A percentile compares a stretch with the other conserved stretches of the same genome.
These are phyloP conservation scores for Anadara kagoshimensis DNA, from an alignment of 1,140 invertebrate genomes.

Conservation along the genomic window DNA sequence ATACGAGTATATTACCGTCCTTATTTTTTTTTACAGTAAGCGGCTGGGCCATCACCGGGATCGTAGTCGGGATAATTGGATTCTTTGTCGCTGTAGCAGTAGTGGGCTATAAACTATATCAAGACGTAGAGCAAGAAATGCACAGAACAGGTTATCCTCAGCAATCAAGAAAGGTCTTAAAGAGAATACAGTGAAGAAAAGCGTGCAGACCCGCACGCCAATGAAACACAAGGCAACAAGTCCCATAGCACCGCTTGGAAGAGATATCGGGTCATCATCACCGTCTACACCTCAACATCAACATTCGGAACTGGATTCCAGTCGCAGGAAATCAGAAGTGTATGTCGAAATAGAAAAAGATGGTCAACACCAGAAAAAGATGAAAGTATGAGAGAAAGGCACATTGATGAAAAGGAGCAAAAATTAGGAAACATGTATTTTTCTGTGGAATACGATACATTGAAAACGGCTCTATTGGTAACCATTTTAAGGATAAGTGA, in stretches of 20 bases:
- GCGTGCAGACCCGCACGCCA: constrained; percentile 43
- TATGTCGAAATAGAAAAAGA: constrained; percentile 75
- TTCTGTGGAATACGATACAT: constrained; percentile 83
- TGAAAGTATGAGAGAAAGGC: constrained; percentile 44
- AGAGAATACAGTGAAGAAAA: constrained; percentile 60
- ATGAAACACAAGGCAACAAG: constrained; percentile 68
- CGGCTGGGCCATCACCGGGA: constrained; percentile 51
- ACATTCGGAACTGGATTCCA: constrained; percentile 46
- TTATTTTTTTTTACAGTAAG: constrained; percentile 58
- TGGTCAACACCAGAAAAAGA: constrained; percentile 61
- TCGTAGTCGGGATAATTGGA: constrained; percentile 58
- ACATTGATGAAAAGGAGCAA: constrained; percentile 56
- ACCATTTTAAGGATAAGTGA: constrained; percentile 84
- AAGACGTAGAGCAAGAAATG: constrained; percentile 60
- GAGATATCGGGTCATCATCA: constrained; percentile 41
- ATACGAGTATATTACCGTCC: too few relatives aligned
- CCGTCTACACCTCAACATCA: constrained; percentile 48
- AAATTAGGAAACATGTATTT: constrained; percentile 88
- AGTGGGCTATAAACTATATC: constrained; percentile 67
- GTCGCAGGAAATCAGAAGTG: constrained; percentile 43
- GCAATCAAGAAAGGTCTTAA: constrained; percentile 71
- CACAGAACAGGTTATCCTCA: constrained; percentile 67
- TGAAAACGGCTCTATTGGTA: constrained; percentile 92
- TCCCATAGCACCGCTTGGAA: constrained; percentile 44
- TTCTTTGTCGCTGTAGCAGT: constrained; percentile 56